Base-by-base conservation (phyloP, 2,888 invertebrate species). In the Helobdella robusta region DNA sequence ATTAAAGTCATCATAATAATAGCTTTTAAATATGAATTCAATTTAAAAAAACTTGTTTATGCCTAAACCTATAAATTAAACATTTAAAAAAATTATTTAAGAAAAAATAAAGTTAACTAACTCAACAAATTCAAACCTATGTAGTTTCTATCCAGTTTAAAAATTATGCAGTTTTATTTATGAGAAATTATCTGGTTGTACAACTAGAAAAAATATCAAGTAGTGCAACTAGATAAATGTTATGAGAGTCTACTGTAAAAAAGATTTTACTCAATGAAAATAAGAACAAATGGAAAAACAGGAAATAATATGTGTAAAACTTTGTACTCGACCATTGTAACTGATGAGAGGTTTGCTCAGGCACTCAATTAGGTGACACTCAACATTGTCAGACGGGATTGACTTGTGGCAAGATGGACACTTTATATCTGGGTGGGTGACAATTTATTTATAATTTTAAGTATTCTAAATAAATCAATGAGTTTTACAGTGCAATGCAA, bases 361-460 rank as follows among this genome's bases (percentile, higher is more conserved):
- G 85, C 97, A 97, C 89, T 97, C 93, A 78, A 97, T 93, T 81
- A 97, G 86, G 83, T 97, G 97, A 84, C 92, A 91, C 85, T 97
- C 97, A 80, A 95, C 91, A 84, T 97, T 95, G 83, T 97, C 95
- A 74, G 94, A 93, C 81, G 94, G 84, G 78, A 98, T 90, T 82
- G 90, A 89, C 84, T 94, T 95, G 83, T 91, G 91, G 86, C 97
- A 97, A 75, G 97, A 93, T 73, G 97, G 95, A 83, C 97, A 98
- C 84, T 94, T 94, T 81, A 97, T 89, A 82, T 94, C 97, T 94
- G 85, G 6, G 73, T n/a, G 56, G 20, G 34, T 28, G 2, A 36
- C 1, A 36, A 20, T 71, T 46, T 67, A 23, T 50, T 23, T 40
- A 5, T 44, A 1, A 59, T 35, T 6, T 52, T 34, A 40, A 46